Evolutionary conservation across 1,140 invertebrate species (phyloP).

Genomic region (Scaptomyza graminum): DNA sequence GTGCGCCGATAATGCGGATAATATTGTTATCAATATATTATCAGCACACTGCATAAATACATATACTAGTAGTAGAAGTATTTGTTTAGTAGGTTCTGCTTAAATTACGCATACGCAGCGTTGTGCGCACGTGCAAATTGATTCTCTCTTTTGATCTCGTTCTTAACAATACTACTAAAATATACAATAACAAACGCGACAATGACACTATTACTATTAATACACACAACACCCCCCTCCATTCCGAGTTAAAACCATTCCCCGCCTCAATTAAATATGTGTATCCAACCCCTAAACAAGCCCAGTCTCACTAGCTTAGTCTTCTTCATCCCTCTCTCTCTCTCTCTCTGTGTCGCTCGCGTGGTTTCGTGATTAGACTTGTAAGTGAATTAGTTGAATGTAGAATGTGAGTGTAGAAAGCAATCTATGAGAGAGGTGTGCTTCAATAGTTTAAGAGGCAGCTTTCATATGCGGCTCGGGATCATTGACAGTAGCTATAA

Average conservation of each 20-base stretch:
- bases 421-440: slow-evolving; percentile 34
- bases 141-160: slow-evolving; percentile 11
- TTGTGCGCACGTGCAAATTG: slow-evolving; percentile 45
- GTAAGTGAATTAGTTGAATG: slow-evolving; percentile 64
- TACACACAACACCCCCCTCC: slow-evolving; percentile 9
- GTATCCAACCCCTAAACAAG: not conserved
- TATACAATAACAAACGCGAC: slow-evolving; percentile 57
- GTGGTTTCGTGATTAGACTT: slow-evolving; percentile 66
- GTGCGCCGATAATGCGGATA: slow-evolving; percentile 61
- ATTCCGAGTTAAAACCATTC: not conserved
- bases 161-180: slow-evolving; percentile 18
- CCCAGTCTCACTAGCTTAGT: not conserved
- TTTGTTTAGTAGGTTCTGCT: not conserved
- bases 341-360: not conserved
- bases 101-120: slow-evolving; percentile 26
- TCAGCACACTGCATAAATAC: not conserved
- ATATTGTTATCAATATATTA: slow-evolving; percentile 16
- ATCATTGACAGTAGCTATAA: slow-evolving; percentile 16
- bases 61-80: no score
- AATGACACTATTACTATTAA: slow-evolving; percentile 78
- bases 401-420: slow-evolving; percentile 25
- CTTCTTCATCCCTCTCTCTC: not conserved
- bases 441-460: slow-evolving; percentile 26
- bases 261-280: slow-evolving; percentile 1
- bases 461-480: slow-evolving; percentile 49